phyloP scores from a whole-genome alignment of 2,888 invertebrate genomes.

The Dolichomitus sp. region DNA sequence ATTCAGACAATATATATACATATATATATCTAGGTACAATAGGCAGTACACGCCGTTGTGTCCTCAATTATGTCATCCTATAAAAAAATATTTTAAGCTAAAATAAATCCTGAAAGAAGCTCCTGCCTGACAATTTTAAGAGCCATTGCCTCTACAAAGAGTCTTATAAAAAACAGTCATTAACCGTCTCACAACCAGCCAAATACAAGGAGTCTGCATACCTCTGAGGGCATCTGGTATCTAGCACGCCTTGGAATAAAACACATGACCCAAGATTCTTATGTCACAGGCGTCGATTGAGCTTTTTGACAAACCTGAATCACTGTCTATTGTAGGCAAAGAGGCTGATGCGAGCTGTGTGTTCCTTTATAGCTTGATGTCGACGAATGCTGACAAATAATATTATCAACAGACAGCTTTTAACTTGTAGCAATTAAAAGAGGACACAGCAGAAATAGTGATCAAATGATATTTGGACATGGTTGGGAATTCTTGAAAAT shows the following conservation, averaged over 20 bases:
- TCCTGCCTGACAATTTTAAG: background rate
- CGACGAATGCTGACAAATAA: background rate
- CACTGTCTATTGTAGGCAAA: constrained; percentile 30
- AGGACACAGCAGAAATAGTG: constrained; percentile 20
- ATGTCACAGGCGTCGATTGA: constrained; percentile 28
- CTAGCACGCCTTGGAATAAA: constrained; percentile 24
- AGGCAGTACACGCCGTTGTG: background rate
- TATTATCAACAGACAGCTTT: background rate
- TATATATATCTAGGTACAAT: constrained; percentile 12
- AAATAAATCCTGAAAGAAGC: constrained; percentile 21
- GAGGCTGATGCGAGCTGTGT: background rate
- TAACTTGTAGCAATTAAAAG: constrained; percentile 25
- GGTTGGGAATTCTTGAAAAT: background rate
- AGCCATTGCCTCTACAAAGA: background rate
- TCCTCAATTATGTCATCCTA: constrained; percentile 23
- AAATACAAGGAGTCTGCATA: constrained; percentile 24
- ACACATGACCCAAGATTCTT: constrained; percentile 47
- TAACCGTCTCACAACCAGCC: background rate
- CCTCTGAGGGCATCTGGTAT: constrained; percentile 8
- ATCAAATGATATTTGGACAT: background rate
- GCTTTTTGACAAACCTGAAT: constrained; percentile 13
- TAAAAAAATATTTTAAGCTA: constrained; percentile 12
- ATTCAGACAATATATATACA: constrained; percentile 10
- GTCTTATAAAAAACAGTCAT: background rate
- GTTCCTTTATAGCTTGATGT: background rate